Evolutionary conservation across 2,797 vertebrate species (phyloP).

Genomic region (Sphenopsis melanotis): DNA sequence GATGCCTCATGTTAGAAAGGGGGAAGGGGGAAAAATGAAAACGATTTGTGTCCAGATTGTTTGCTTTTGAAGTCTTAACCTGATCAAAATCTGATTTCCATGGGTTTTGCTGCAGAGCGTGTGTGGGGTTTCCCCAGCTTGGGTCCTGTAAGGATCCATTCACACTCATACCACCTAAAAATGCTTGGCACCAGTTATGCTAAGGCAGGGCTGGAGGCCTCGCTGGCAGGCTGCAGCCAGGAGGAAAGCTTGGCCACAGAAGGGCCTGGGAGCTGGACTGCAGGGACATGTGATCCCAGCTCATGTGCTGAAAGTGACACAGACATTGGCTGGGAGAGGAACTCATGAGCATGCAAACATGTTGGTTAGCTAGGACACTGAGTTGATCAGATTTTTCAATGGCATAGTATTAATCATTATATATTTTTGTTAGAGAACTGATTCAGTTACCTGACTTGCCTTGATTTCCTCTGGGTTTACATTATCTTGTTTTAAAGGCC

Average conservation of each 20-base stretch:
- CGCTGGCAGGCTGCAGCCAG: background rate
- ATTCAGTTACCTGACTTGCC: background rate
- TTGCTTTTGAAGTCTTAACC: constrained; percentile 28
- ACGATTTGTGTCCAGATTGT: background rate
- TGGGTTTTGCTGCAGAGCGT: constrained; percentile 34
- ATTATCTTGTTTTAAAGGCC: background rate
- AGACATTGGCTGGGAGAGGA: background rate
- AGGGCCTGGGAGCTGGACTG: background rate
- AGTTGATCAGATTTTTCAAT: background rate
- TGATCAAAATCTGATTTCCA: constrained; percentile 44
- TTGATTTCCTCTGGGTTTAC: background rate
- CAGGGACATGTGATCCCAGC: background rate
- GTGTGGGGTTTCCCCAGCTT: constrained; percentile 35
- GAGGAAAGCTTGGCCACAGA: background rate
- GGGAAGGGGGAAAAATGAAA: background rate
- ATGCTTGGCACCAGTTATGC: constrained; percentile 41
- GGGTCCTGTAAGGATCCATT: constrained; percentile 38
- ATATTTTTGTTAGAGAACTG: background rate
- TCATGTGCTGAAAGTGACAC: background rate
- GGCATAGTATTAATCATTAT: background rate
- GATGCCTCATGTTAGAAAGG: background rate
- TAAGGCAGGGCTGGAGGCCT: background rate
- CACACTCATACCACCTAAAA: background rate
- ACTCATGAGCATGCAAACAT: accelerated
- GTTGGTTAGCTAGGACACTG: background rate